phyloP scores from a whole-genome alignment of 2,797 vertebrate genomes.

The Sternotherus odoratus region DNA sequence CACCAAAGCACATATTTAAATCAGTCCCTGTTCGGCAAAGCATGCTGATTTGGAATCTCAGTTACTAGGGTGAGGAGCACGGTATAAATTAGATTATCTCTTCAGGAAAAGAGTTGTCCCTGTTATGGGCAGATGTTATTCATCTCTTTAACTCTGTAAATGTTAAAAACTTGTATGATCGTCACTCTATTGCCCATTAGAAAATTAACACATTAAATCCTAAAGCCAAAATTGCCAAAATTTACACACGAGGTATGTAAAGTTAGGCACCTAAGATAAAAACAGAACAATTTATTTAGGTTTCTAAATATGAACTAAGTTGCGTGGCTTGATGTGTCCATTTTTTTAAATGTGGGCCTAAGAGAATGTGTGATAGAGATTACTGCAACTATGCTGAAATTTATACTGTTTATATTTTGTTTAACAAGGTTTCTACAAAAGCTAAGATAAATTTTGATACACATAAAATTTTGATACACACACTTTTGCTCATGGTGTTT shows the following conservation, averaged over 20 bases:
- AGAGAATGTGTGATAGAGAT: neutral
- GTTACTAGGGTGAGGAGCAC: slow-evolving; percentile 61
- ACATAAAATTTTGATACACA: neutral
- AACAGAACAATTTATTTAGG: neutral
- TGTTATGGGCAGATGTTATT: slow-evolving; percentile 10
- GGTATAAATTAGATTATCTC: slow-evolving; percentile 54
- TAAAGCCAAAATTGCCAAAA: neutral
- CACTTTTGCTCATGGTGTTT: neutral
- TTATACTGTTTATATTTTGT: neutral
- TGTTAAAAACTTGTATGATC: neutral
- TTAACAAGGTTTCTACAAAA: neutral
- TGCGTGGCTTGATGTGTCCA: neutral
- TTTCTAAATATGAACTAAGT: neutral
- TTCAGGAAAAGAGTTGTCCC: slow-evolving; percentile 31
- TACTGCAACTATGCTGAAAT: neutral
- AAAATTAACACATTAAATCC: neutral
- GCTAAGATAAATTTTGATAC: neutral
- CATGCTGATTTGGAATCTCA: slow-evolving; percentile 1
- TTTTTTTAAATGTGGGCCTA: neutral
- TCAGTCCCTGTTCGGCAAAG: slow-evolving; percentile 28
- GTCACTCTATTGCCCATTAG: neutral
- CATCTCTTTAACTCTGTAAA: neutral
- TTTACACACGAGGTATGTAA: no score
- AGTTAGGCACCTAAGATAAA: neutral
- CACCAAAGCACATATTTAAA: neutral